A percentile compares a stretch with the other conserved stretches of the same genome.
These are phyloP conservation scores for Drosophila barbarae DNA, from an alignment of 2,888 invertebrate species.

Conservation along the genomic window DNA sequence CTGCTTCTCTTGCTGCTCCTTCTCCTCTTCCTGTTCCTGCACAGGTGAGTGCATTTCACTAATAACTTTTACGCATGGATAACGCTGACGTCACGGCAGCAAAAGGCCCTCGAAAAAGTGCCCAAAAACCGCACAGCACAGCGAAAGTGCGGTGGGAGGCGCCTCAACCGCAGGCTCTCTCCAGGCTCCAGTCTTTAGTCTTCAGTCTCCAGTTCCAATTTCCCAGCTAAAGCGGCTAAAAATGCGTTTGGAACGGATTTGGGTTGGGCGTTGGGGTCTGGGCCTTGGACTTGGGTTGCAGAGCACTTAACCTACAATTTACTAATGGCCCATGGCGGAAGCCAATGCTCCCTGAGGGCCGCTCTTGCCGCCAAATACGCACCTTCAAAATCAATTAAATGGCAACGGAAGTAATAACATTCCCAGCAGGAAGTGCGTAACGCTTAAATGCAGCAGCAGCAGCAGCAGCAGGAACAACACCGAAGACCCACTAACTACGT, in stretches of 20 bases:
- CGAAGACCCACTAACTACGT: conserved; percentile 11
- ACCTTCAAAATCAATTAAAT: conserved; percentile 75
- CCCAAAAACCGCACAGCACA: conserved; percentile 57
- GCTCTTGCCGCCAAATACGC: conserved; percentile 34
- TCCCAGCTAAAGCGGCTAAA: conserved; percentile 51
- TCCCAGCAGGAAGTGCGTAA: conserved; percentile 70
- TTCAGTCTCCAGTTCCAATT: conserved; percentile 32
- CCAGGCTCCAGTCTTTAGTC: conserved; percentile 13
- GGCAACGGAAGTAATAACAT: conserved; percentile 75
- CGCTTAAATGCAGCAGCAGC: conserved; percentile 62
- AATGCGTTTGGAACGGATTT: conserved; percentile 34
- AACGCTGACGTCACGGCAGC: conserved; percentile 42
- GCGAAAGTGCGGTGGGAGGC: conserved; percentile 55
- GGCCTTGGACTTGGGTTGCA: conserved; percentile 33
- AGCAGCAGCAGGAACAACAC: conserved; percentile 5
- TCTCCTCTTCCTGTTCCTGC: conserved; percentile 1
- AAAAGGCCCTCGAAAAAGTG: conserved; percentile 49
- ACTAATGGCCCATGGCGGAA: conserved; percentile 63
- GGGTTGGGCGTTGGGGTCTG: neutral
- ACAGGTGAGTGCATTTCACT: conserved; percentile 59
- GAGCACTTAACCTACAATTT: conserved; percentile 72
- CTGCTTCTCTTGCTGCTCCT: neutral
- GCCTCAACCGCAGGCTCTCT: conserved; percentile 47
- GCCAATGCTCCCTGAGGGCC: conserved; percentile 11
- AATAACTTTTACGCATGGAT: conserved; percentile 72